Evolutionary conservation across 2,113 vertebrate species (phyloP).

Genomic region (Syrrhaptes paradoxus): DNA sequence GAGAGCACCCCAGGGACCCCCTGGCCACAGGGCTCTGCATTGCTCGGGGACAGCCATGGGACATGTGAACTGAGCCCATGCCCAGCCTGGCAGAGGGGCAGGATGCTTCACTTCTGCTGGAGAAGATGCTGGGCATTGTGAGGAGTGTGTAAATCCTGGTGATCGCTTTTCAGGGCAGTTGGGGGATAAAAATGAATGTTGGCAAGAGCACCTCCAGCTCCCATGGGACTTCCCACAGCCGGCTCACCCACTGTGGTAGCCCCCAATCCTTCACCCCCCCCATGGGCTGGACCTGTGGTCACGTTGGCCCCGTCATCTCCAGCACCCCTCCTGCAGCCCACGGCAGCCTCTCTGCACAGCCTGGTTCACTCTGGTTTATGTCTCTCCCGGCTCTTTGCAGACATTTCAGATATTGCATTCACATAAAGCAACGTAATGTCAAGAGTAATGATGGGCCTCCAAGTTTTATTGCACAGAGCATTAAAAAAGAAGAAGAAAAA

Average conservation of each 20-base stretch:
- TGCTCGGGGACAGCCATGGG: not conserved
- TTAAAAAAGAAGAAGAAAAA: not conserved
- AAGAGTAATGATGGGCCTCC: conserved; percentile 38
- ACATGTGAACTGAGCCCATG: not conserved
- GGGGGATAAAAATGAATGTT: not conserved
- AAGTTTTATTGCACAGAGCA: conserved; percentile 22
- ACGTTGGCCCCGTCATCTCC: fast-evolving
- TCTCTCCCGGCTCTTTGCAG: conserved; percentile 32
- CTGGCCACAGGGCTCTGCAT: not conserved
- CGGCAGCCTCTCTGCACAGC: not conserved
- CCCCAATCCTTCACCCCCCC: not conserved
- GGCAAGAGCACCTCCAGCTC: not conserved
- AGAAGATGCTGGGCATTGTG: not conserved
- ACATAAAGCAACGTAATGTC: conserved; percentile 34
- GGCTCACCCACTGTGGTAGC: not conserved
- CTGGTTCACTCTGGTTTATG: not conserved
- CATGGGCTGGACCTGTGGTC: not conserved
- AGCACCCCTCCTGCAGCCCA: not conserved
- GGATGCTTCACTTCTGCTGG: not conserved
- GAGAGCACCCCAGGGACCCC: not conserved
- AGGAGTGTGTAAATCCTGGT: not conserved
- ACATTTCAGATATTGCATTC: conserved; percentile 52
- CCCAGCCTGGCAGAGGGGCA: not conserved
- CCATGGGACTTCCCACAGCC: not conserved
- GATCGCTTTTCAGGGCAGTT: not conserved